A percentile compares a stretch with the other conserved stretches of the same genome.
Conservation (phyloP, 2,888 invertebrate genomes). For the Malacosoma neustria region DNA sequence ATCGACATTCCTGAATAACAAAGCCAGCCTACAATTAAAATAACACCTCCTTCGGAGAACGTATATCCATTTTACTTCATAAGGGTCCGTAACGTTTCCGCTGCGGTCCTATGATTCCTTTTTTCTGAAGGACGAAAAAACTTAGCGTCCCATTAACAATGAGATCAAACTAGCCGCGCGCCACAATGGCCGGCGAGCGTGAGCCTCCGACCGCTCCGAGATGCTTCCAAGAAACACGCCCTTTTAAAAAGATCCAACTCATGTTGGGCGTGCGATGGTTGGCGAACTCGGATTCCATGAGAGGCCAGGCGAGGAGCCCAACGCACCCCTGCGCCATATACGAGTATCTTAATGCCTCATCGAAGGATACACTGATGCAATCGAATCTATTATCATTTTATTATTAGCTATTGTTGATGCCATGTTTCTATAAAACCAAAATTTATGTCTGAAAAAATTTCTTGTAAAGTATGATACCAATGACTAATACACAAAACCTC, state of each 20-base stretch:
- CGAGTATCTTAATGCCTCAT: slow-evolving; percentile 7
- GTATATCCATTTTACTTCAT: slow-evolving; percentile 69
- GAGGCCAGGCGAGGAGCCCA: slow-evolving; percentile 4
- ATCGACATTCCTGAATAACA: slow-evolving; percentile 72
- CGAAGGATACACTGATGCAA: slow-evolving; percentile 1
- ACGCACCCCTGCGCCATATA: slow-evolving; percentile 12
- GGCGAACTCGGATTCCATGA: slow-evolving; percentile 55
- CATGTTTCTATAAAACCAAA: neutral
- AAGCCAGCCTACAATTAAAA: slow-evolving; percentile 70
- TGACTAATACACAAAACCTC: too few relatives aligned
- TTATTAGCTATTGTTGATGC: neutral
- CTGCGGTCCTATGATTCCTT: slow-evolving; percentile 67
- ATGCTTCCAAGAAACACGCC: slow-evolving; percentile 66
- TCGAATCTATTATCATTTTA: neutral
- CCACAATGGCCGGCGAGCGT: slow-evolving; percentile 67
- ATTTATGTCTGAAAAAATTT: neutral
- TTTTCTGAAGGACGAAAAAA: slow-evolving; percentile 69
- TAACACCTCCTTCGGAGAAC: slow-evolving; percentile 72
- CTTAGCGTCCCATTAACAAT: slow-evolving; percentile 74
- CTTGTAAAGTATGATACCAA: too few relatives aligned
- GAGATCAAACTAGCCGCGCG: slow-evolving; percentile 73
- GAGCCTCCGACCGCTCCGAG: slow-evolving; percentile 60
- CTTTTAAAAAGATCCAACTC: slow-evolving; percentile 66
- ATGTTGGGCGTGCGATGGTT: slow-evolving; percentile 63
- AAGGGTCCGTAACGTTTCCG: slow-evolving; percentile 72